Conservation (phyloP, 2,797 vertebrate genomes). For the Lutjanus campechanus region DNA sequence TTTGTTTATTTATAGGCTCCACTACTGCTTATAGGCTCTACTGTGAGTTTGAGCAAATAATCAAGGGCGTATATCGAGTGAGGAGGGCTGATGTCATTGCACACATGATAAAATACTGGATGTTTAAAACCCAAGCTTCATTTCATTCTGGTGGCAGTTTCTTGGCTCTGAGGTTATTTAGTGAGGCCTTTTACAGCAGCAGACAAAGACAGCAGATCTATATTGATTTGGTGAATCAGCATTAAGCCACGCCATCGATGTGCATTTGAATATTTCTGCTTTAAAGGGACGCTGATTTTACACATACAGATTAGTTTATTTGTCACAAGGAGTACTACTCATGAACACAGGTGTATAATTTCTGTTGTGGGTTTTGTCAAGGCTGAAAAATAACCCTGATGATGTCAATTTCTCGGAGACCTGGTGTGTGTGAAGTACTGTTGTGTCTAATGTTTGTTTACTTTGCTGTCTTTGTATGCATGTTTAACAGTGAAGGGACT, state of each 20-base stretch:
- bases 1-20: constrained; percentile 4
- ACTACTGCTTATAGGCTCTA: not conserved
- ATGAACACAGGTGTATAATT: not conserved
- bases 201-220: constrained; percentile 29
- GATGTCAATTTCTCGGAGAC: not conserved
- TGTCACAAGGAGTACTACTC: not conserved
- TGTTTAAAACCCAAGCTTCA: constrained; percentile 7
- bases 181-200: constrained; percentile 43
- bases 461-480: not conserved
- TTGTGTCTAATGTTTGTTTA: not conserved
- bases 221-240: constrained; percentile 52
- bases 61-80: constrained; percentile 12
- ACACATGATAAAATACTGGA: constrained; percentile 18
- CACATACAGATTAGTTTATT: not conserved
- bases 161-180: constrained; percentile 42
- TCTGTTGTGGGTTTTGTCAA: not conserved
- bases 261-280: constrained; percentile 40
- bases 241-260: constrained; percentile 4
- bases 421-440: not conserved
- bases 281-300: constrained; percentile 4
- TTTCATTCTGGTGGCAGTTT: constrained; percentile 28
- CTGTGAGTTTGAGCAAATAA: not conserved
- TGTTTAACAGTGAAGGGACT: not conserved
- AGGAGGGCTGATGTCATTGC: not conserved
- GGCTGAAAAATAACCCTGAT: not conserved